These are phyloP conservation scores for Harpalus rubripes DNA, from an alignment of 2,888 invertebrate genomes.

Conservation along the genomic window DNA sequence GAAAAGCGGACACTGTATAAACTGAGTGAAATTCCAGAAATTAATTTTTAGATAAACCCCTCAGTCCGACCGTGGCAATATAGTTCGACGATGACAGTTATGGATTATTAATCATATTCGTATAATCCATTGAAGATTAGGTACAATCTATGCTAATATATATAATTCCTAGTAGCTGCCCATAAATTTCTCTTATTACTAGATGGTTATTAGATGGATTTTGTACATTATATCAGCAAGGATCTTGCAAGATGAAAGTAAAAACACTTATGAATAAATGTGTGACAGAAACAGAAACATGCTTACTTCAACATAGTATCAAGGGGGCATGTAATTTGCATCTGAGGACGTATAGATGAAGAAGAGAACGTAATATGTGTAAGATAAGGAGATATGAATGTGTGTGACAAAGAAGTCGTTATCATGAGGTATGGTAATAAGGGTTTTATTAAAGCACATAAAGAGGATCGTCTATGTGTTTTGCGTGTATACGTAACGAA, in stretches of 20 bases:
- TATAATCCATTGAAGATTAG: too few species aligned
- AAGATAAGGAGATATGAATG: background rate
- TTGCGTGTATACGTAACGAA: background rate
- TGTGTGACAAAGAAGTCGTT: background rate
- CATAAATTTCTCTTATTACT: too few species aligned
- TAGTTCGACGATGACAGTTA: too few species aligned
- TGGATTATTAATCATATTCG: too few species aligned
- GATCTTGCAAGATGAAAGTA: background rate
- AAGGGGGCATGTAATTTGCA: background rate
- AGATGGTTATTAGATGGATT: too few species aligned
- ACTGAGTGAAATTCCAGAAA: too few species aligned
- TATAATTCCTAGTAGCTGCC: too few species aligned
- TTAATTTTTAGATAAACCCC: too few species aligned
- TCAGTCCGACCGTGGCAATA: too few species aligned
- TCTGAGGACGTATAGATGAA: background rate
- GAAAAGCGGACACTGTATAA: too few species aligned
- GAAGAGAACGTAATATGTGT: background rate
- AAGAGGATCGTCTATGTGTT: background rate
- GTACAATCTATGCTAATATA: too few species aligned
- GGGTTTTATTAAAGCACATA: background rate
- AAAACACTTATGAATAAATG: background rate
- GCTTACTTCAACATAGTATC: background rate
- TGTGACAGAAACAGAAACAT: background rate
- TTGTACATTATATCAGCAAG: too few species aligned
- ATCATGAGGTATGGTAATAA: background rate